These are phyloP conservation scores for Entomyzon cyanotis DNA, from an alignment of 2,113 vertebrate species.

Conservation along the genomic window DNA sequence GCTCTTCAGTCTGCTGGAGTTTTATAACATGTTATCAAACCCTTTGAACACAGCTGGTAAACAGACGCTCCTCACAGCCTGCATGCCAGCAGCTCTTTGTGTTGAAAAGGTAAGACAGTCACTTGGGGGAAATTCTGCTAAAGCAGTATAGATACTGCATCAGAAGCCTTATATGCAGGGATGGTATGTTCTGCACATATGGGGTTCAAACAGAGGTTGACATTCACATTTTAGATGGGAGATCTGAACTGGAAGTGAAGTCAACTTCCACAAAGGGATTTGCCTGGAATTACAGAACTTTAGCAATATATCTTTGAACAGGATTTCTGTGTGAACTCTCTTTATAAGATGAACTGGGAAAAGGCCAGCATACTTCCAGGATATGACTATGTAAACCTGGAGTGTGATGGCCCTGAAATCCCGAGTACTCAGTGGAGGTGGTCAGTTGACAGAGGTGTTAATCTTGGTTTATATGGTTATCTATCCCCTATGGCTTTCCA, in stretches of 20 bases:
- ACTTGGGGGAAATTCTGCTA: background rate
- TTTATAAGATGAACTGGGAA: background rate
- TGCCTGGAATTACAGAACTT: background rate
- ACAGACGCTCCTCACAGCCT: slow-evolving; percentile 13
- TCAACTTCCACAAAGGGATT: background rate
- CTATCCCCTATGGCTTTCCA: fast-evolving
- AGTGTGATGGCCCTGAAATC: background rate
- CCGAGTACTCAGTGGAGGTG: background rate
- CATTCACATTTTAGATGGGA: background rate
- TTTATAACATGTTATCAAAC: slow-evolving; percentile 69
- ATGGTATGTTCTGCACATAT: background rate
- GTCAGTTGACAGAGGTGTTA: background rate
- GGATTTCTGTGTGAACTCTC: background rate
- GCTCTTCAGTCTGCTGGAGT: slow-evolving; percentile 38
- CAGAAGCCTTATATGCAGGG: background rate
- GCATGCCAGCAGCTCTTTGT: background rate
- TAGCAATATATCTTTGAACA: background rate
- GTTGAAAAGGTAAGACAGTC: slow-evolving; percentile 1
- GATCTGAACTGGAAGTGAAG: background rate
- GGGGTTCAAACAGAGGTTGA: background rate
- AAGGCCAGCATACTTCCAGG: background rate
- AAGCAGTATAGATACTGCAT: background rate
- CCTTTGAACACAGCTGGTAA: slow-evolving; percentile 77
- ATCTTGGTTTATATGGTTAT: background rate
- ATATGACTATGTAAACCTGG: background rate